Conservation (phyloP, 2,888 invertebrate genomes). For the Thereva nobilitata region DNA sequence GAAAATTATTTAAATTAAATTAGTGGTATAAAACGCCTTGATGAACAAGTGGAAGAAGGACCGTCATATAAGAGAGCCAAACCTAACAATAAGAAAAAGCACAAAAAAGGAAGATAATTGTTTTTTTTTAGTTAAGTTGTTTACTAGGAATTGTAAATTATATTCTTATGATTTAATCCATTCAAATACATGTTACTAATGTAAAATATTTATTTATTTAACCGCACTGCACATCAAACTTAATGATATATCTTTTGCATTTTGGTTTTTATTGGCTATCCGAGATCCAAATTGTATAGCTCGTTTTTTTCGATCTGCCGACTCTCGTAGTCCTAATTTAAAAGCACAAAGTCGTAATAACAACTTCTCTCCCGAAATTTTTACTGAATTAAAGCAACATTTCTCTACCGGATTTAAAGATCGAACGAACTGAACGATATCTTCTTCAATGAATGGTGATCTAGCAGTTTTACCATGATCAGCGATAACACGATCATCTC, state of each 20-base stretch:
- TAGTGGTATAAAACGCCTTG: too few relatives aligned
- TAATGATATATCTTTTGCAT: constrained; percentile 75
- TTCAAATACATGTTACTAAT: too few relatives aligned
- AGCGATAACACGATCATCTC: constrained; percentile 91
- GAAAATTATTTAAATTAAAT: too few relatives aligned
- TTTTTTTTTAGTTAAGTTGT: too few relatives aligned
- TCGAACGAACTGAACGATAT: constrained; percentile 67
- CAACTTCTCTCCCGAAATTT: constrained; percentile 92
- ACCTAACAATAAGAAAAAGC: too few relatives aligned
- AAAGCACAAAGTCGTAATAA: constrained; percentile 76
- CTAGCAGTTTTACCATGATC: constrained; percentile 86
- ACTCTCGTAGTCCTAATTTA: constrained; percentile 66
- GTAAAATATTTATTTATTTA: too few relatives aligned
- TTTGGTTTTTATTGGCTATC: constrained; percentile 90
- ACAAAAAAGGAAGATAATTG: too few relatives aligned
- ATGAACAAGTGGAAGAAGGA: too few relatives aligned
- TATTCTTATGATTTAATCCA: too few relatives aligned
- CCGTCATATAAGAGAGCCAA: too few relatives aligned
- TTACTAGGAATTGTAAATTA: too few relatives aligned
- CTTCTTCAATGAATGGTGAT: constrained; percentile 78
- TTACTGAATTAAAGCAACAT: constrained; percentile 58
- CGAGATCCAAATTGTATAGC: constrained; percentile 97
- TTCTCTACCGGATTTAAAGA: constrained; percentile 68
- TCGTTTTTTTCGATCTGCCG: constrained; percentile 78
- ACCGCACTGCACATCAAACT: too few relatives aligned